Evolutionary conservation across 2,888 invertebrate species (phyloP).

Genomic region (Epiperipatus broadwayi): DNA sequence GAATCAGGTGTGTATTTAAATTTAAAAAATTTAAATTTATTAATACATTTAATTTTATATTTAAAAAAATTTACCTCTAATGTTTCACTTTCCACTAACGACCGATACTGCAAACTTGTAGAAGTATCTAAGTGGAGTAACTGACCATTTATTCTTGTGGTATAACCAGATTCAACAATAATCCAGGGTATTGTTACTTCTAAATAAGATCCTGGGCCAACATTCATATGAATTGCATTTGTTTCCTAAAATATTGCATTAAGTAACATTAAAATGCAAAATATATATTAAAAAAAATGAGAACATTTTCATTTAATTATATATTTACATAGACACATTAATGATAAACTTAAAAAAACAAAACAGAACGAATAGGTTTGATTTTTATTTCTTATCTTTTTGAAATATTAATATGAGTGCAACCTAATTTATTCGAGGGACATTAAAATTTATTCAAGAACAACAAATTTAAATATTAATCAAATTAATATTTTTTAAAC

Average conservation of each 20-base stretch:
- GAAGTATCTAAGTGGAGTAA: conserved; percentile 82
- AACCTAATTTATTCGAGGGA: too few relatives aligned
- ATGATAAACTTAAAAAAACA: conserved; percentile 7
- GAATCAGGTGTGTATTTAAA: neutral
- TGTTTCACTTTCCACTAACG: conserved; percentile 81
- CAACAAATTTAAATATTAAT: too few relatives aligned
- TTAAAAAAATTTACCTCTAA: conserved; percentile 39
- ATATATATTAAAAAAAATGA: neutral
- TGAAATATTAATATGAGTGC: neutral
- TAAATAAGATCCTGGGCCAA: conserved; percentile 82
- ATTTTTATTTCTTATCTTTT: too few relatives aligned
- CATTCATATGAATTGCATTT: conserved; percentile 85
- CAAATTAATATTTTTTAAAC: neutral
- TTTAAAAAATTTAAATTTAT: neutral
- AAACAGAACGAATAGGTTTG: too few relatives aligned
- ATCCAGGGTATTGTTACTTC: conserved; percentile 94
- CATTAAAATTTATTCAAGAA: too few relatives aligned
- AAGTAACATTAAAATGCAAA: conserved; percentile 1
- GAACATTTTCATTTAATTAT: neutral
- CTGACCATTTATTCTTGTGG: conserved; percentile 77
- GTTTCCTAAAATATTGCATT: conserved; percentile 68
- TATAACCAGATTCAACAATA: conserved; percentile 63
- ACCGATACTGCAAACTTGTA: conserved; percentile 78
- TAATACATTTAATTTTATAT: too few relatives aligned
- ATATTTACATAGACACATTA: neutral